phyloP scores from a whole-genome alignment of 2,888 invertebrate species.

The Euplexia lucipara region DNA sequence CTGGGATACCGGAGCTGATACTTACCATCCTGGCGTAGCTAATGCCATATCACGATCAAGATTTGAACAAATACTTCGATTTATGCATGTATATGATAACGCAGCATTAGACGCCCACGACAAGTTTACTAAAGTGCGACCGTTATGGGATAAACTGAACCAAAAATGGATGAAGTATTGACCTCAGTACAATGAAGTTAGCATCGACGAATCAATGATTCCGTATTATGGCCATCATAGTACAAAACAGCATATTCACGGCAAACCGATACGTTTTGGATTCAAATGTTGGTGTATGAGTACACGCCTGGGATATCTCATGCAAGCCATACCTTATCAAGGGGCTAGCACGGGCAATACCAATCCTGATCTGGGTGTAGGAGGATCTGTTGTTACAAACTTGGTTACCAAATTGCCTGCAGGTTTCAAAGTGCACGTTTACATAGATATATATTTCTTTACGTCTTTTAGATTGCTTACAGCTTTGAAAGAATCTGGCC shows the following conservation, averaged over 20 bases:
- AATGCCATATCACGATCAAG: not conserved
- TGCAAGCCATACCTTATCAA: no score
- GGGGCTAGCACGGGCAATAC: no score
- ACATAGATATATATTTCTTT: no score
- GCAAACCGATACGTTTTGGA: no score
- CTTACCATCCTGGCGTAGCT: constrained; percentile 4
- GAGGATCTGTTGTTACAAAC: no score
- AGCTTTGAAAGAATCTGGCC: no score
- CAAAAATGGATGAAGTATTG: constrained; percentile 5
- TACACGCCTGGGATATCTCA: no score
- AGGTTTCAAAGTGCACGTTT: no score
- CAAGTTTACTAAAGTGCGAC: constrained; percentile 7
- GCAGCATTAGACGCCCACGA: constrained; percentile 3
- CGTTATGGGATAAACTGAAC: constrained; percentile 6
- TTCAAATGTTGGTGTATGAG: no score
- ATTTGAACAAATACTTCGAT: not conserved
- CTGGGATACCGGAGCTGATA: constrained; percentile 2
- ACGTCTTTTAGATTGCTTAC: no score
- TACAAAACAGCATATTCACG: not conserved
- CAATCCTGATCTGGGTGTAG: no score
- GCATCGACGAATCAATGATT: constrained; percentile 10
- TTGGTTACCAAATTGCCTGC: no score
- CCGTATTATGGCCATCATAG: constrained; percentile 5
- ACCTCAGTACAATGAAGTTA: constrained; percentile 2
- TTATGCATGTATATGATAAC: constrained; percentile 2